phyloP scores from a whole-genome alignment of 2,113 vertebrate genomes.

The Myotis lucifugus region DNA sequence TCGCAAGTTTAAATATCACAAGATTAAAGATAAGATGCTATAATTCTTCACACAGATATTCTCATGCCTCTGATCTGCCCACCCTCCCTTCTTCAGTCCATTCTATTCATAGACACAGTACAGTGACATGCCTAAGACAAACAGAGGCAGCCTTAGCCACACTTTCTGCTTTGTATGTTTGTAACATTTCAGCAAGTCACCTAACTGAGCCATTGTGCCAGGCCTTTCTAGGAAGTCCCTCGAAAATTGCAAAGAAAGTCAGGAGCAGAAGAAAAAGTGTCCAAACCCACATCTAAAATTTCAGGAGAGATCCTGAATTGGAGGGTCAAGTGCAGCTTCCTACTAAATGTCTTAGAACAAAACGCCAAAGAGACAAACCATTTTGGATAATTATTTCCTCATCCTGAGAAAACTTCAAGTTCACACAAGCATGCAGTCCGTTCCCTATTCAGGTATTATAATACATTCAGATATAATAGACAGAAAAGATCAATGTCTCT shows the following conservation, averaged over 20 bases:
- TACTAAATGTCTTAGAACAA: neutral
- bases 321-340: neutral
- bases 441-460: neutral
- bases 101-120: neutral
- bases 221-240: neutral
- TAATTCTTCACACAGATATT: neutral
- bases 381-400: neutral
- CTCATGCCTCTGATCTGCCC: neutral
- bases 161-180: neutral
- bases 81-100: neutral
- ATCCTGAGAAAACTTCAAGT: neutral
- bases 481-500: neutral
- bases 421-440: neutral
- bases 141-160: neutral
- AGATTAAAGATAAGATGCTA: constrained; percentile 1
- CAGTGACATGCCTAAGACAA: too few species aligned
- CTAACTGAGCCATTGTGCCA: neutral
- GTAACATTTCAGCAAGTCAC: neutral
- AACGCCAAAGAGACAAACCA: neutral
- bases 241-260: neutral
- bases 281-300: neutral
- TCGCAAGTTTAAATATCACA: neutral
- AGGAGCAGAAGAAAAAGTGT: neutral
- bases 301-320: neutral
- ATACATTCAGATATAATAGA: neutral